Evolutionary conservation across 2,797 vertebrate genomes (phyloP), one percentile per base, ranked within the genome.

Genomic region (Poeciliopsis infans): DNA sequence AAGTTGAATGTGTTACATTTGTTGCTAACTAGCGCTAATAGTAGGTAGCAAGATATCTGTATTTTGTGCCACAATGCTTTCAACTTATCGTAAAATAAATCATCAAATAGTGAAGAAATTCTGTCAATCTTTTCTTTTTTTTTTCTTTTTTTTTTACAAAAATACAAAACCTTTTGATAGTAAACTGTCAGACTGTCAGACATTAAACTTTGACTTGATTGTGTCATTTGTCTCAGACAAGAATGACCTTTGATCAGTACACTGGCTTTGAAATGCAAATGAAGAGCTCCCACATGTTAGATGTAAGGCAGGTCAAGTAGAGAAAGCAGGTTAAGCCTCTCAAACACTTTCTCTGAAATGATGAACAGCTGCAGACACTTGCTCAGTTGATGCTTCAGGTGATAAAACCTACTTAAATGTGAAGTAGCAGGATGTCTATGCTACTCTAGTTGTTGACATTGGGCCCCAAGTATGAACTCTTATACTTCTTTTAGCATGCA

Each of bases 401-500:
- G 76, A 87, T 85, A 69, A 86, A 81, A 77, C 49, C 78, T 53
- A 78, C 39, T 77, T 49, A 49, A 57, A 28, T 76, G 45, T 74
- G 49, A 33, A 83, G 28, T 74, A 81, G 66, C 18, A 75, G 72
- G 59, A 77, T 59, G 76, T 74, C 78, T 70, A 3, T 45, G 57
- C 75, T 81, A 49, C 81, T 84, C 83, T 47, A 80, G 68, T 53
- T 69, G 49, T 68, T 16, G 15, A 79, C 20, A 51, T 10, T 0
- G 7, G 72, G 0, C 43, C 53, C 76, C 68, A 49, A 78, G 49
- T 64, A 36, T 76, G 33, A 73, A 70, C 73, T 73, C 76, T 39
- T 66, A 79, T 68, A n/a, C 47, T 68, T 68, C 46, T 46, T 3
- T 33, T 20, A 46, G 39, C 74, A 46, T 61, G n/a, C 15, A 59